Percentiles rank a stretch among this genome's conserved stretches.
phyloP scores from a whole-genome alignment of 2,888 invertebrate genomes.

The Antheraea assamensis region DNA sequence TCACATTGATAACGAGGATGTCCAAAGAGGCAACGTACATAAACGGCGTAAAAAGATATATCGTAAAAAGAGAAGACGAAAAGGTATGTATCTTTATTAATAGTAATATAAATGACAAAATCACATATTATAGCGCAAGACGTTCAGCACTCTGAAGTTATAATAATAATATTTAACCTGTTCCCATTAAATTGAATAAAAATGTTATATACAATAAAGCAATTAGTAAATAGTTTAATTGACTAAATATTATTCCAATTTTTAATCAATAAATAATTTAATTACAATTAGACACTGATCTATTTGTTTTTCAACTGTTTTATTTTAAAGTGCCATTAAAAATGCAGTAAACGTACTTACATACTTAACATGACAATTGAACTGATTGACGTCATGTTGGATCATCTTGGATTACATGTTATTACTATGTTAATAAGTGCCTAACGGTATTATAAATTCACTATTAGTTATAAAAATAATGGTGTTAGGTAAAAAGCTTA shows the following conservation, averaged over 20 bases:
- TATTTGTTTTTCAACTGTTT: neutral
- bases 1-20: constrained; percentile 13
- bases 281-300: neutral
- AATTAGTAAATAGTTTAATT: neutral
- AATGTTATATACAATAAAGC: neutral
- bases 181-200: neutral
- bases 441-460: neutral
- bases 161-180: neutral
- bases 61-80: constrained; percentile 5
- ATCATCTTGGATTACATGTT: neutral
- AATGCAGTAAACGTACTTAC: neutral
- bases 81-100: constrained; percentile 13
- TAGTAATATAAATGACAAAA: neutral
- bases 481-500: neutral
- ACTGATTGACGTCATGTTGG: constrained; percentile 3
- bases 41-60: constrained; percentile 15
- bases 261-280: neutral
- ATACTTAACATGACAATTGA: constrained; percentile 8
- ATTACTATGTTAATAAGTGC: neutral
- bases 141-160: neutral
- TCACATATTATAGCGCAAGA: neutral
- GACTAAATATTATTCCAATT: neutral
- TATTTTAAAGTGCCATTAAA: neutral
- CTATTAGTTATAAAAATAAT: neutral
- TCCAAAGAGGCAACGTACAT: neutral